These are phyloP conservation scores for Dinomys branickii DNA, from an alignment of 2,113 vertebrate genomes.

Conservation along the genomic window DNA sequence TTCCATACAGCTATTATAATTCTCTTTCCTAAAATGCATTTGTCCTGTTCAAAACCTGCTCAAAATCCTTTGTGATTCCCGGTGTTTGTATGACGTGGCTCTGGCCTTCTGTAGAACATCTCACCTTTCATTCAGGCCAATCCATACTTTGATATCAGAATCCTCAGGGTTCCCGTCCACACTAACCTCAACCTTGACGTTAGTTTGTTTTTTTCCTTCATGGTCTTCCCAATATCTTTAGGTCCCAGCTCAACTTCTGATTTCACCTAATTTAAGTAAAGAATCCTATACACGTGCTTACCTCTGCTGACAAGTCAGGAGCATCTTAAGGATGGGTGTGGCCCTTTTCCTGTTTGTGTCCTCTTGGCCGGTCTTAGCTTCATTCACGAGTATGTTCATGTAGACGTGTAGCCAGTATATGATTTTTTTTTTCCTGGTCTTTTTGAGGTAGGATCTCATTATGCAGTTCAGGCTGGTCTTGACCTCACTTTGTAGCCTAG, in stretches of 20 bases:
- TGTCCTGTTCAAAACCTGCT: neutral
- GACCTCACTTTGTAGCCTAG: too few species aligned
- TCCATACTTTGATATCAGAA: neutral
- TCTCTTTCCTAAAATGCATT: constrained; percentile 26
- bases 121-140: neutral
- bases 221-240: neutral
- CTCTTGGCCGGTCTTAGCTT: neutral
- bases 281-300: neutral
- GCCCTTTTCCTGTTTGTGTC: neutral
- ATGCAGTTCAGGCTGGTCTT: too few species aligned
- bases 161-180: neutral
- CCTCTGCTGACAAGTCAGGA: neutral
- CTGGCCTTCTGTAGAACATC: neutral
- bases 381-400: neutral
- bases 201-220: neutral
- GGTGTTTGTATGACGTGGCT: neutral
- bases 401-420: neutral
- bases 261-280: neutral
- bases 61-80: neutral
- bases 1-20: neutral
- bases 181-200: neutral
- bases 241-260: neutral
- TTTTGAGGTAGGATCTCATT: too few species aligned
- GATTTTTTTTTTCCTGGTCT: too few species aligned
- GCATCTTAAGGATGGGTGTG: neutral